Evolutionary conservation across 2,797 vertebrate genomes (phyloP), one percentile per base, ranked within the genome.

Genomic region (Chloroceryle inda): DNA sequence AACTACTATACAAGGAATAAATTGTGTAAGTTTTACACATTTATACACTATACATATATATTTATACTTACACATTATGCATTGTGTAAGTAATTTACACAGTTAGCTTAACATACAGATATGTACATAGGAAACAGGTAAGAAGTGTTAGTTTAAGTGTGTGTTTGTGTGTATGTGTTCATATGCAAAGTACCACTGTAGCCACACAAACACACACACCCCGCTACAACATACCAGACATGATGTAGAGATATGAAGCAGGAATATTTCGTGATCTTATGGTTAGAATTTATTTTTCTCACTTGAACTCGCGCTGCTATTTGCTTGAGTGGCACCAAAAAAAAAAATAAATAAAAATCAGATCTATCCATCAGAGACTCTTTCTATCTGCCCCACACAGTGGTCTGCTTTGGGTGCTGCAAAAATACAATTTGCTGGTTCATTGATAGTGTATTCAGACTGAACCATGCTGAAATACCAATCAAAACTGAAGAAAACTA

Each of bases 401-500:
- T 26, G 29, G 7, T 44, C 26, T 89, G 27, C 66, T 88, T 71
- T 66, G 12, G 20, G 24, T 59, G 31, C 35, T 86, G 69, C 35
- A 95, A 75, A 88, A 83, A 85, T 78, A 38, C 42, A 76, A 63
- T 92, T 96, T 96, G 2, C 38, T 94, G 82, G 62, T 93, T 90
- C 73, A 44, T 17, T 88, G 58, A 38, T 50, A 76, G 66, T 55
- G 53, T 88, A 13, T 84, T 94, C 69, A 76, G n/a, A 62, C 73
- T 73, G 69, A 93, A 88, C 33, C 13, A n/a, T 44, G 24, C 11
- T 93, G 83, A 96, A 95, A 92, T 66, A 86, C 11, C 26, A 81
- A 73, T 90, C n/a, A 86, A 84, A 81, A 56, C n/a, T 59, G 59
- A 89, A 88, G 50, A 87, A 81, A 90, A 75, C 33, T 21, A 67